Base-by-base conservation (phyloP, 2,113 vertebrate species). In the Eolophus roseicapilla region DNA sequence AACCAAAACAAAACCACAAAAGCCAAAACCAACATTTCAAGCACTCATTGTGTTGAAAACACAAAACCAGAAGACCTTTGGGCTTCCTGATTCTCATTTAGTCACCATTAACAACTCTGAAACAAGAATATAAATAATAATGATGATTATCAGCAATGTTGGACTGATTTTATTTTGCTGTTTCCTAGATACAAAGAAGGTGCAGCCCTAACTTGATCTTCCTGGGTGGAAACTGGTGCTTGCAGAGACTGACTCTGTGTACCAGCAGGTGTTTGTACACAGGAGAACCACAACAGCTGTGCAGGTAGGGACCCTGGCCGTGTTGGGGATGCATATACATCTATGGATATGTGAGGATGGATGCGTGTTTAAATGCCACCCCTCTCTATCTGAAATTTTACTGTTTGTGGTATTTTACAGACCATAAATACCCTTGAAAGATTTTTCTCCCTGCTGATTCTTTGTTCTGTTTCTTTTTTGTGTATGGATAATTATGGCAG, bases 381-480 rank as follows among this genome's bases (percentile, higher is more conserved):
- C 62, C 46, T 65, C 8, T 43, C 8, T 44, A 15, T 93, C 33
- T 73, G 64, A 88, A 81, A 78, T 46, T 60, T n/a, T 53, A 57
- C n/a, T 35, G 15, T 55, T 6, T 50, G 10, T 82, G 10, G 41
- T 65, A 43, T 25, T 90, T 87, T 81, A 37, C 37, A 95, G 44
- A 73, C 16, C 63, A 82, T 52, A 92, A 92, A 92, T 60, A 81
- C 13, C 33, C 67, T 84, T 65, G 46, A 93, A 94, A 52, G 27
- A 71, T 68, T 88, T 90, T 90, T 85, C 4, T 59, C 60, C 73
- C 57, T 68, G 53, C n/a, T 85, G 81, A 76, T 95, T 49, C 62
- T 94, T 95, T 95, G 86, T 93, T 94, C 86, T 84, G 7, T 65
- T 91, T 87, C 35, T 73, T 70, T 86, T 90, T 82, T 76, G 18